These are phyloP conservation scores for Anoplophora glabripennis DNA, from an alignment of 1,140 invertebrate genomes.

Conservation along the genomic window DNA sequence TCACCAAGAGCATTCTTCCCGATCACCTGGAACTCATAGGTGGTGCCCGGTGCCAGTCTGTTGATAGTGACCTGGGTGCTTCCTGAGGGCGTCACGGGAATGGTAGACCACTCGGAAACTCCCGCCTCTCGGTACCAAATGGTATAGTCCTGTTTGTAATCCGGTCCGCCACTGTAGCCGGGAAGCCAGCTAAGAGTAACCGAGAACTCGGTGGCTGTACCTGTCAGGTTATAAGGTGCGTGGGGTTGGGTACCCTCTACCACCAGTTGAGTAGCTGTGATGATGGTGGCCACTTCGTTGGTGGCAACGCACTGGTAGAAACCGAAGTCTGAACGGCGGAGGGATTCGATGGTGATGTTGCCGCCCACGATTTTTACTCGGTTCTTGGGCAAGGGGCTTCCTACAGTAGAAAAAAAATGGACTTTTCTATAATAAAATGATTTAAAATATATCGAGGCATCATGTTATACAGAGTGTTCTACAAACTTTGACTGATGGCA, in stretches of 20 bases:
- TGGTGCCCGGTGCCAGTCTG: slow-evolving; percentile 81
- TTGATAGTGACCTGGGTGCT: slow-evolving; percentile 89
- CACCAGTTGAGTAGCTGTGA: slow-evolving; percentile 84
- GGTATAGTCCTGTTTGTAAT: slow-evolving; percentile 91
- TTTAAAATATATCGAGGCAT: too few species aligned
- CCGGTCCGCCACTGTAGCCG: slow-evolving; percentile 90
- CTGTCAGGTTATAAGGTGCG: slow-evolving; percentile 90
- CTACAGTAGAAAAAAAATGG: slow-evolving; percentile 31
- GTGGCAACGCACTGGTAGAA: slow-evolving; percentile 92
- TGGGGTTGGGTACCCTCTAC: slow-evolving; percentile 95
- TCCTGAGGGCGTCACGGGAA: slow-evolving; percentile 87
- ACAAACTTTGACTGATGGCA: too few species aligned
- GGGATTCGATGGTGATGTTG: slow-evolving; percentile 86
- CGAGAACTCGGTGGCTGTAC: slow-evolving; percentile 81
- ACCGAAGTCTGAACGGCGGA: slow-evolving; percentile 87
- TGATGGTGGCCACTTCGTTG: slow-evolving; percentile 90
- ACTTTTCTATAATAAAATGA: too few species aligned
- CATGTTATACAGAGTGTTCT: too few species aligned
- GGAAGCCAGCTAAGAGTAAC: slow-evolving; percentile 90
- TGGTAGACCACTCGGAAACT: slow-evolving; percentile 83
- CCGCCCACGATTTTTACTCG: slow-evolving; percentile 75
- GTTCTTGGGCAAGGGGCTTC: slow-evolving; percentile 73
- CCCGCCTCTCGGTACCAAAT: slow-evolving; percentile 87
- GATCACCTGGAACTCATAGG: slow-evolving; percentile 95
- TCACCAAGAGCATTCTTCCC: slow-evolving; percentile 92